Percentiles rank a stretch among this genome's conserved stretches.
Conservation (phyloP, 2,888 invertebrate species). For the Rhamphomyia laevipes region DNA sequence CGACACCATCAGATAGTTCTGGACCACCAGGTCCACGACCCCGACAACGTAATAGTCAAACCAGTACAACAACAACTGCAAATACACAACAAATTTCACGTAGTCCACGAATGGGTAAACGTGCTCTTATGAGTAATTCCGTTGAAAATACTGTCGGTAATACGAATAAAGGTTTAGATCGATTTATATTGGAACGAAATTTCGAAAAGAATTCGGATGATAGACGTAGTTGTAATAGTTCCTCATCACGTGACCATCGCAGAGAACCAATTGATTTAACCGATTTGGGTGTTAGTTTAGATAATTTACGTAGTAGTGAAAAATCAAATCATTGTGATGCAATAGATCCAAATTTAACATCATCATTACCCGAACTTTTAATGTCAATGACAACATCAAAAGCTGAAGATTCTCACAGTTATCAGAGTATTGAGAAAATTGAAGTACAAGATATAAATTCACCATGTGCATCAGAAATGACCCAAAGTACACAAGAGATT, state of each 20-base stretch:
- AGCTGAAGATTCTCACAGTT: conserved; percentile 32
- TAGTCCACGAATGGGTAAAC: conserved; percentile 29
- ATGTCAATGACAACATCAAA: conserved; percentile 26
- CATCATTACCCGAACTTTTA: conserved; percentile 52
- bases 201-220: conserved; percentile 26
- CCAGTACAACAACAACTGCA: conserved; percentile 31
- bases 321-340: conserved; percentile 22
- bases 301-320: conserved; percentile 42
- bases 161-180: conserved; percentile 23
- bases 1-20: conserved; percentile 73
- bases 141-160: conserved; percentile 41
- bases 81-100: conserved; percentile 41
- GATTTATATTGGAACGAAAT: conserved; percentile 24
- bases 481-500: conserved; percentile 35
- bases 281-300: conserved; percentile 42
- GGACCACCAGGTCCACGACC: conserved; percentile 51
- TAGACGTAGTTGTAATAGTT: conserved; percentile 17
- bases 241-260: conserved; percentile 43
- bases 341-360: conserved; percentile 36
- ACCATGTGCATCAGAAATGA: conserved; percentile 31
- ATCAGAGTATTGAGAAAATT: conserved; percentile 35
- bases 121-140: conserved; percentile 37
- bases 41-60: conserved; percentile 39
- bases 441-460: conserved; percentile 25
- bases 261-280: conserved; percentile 50